These are phyloP conservation scores for Labia minor DNA, from an alignment of 2,888 invertebrate genomes.

Conservation along the genomic window DNA sequence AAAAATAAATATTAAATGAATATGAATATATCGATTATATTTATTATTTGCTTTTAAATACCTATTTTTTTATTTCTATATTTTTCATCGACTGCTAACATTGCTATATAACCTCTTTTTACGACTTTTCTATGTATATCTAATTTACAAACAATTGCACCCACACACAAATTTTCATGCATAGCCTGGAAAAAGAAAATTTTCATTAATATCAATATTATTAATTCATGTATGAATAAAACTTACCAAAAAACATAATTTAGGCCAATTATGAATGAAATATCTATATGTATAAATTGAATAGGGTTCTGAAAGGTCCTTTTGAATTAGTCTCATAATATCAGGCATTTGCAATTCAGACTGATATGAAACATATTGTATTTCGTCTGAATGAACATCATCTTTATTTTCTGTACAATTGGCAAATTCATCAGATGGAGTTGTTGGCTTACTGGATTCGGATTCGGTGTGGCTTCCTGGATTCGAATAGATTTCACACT, in stretches of 20 bases:
- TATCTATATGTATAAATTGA: conserved; percentile 99
- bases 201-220: background rate
- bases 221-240: too few species aligned
- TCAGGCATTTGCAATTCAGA: conserved; percentile 97
- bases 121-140: conserved; percentile 83
- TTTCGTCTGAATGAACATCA: conserved; percentile 30
- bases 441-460: too few species aligned
- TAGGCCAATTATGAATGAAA: conserved; percentile 99
- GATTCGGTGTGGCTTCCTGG: too few species aligned
- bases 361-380: conserved; percentile 66
- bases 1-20: background rate
- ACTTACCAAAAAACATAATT: conserved; percentile 87
- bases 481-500: too few species aligned
- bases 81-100: conserved; percentile 95
- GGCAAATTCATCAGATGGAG: background rate
- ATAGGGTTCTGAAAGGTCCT: conserved; percentile 98
- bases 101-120: conserved; percentile 95
- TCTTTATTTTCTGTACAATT: background rate
- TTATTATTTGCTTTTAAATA: conserved; percentile 30
- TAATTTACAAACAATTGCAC: conserved; percentile 98
- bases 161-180: conserved; percentile 77
- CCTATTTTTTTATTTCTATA: conserved; percentile 92
- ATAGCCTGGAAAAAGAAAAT: conserved; percentile 53
- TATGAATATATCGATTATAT: too few species aligned
- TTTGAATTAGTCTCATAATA: conserved; percentile 97